Percentiles rank a stretch among this genome's conserved stretches.
These are phyloP conservation scores for Ondatra zibethicus DNA, from an alignment of 2,113 vertebrate genomes.

Conservation along the genomic window DNA sequence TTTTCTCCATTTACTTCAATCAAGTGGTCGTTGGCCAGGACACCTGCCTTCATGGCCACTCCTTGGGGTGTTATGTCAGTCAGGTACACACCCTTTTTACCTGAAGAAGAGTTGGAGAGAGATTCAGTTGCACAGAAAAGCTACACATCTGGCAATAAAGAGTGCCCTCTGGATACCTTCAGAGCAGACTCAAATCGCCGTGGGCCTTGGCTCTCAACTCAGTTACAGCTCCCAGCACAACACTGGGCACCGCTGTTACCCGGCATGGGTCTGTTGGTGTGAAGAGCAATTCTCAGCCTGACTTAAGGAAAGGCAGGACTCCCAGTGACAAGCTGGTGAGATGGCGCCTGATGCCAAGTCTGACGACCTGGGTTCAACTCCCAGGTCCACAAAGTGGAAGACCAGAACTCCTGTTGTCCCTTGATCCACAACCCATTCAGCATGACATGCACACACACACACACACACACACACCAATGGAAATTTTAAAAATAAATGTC, in stretches of 20 bases:
- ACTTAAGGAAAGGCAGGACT: not conserved
- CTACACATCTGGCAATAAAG: not conserved
- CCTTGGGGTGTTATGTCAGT: conserved; percentile 87
- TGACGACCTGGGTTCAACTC: not conserved
- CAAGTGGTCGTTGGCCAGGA: conserved; percentile 89
- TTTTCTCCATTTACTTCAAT: conserved; percentile 95
- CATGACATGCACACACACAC: not conserved
- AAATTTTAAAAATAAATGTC: not conserved
- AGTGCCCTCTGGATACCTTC: not conserved
- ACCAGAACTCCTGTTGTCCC: not conserved
- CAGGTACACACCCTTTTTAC: conserved; percentile 89
- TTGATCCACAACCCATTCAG: not conserved
- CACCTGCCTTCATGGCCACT: conserved; percentile 91
- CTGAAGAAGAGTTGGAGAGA: conserved; percentile 82
- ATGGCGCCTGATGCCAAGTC: not conserved
- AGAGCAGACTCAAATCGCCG: not conserved
- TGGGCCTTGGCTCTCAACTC: not conserved
- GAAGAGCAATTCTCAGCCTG: conserved; percentile 10
- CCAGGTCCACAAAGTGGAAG: not conserved
- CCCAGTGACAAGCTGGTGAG: not conserved
- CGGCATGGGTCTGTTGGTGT: not conserved
- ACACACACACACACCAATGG: not conserved
- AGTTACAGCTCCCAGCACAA: not conserved
- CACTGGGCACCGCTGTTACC: not conserved
- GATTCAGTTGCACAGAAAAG: not conserved